Conservation (phyloP, 1,140 invertebrate species). For the Eueides isabella region DNA sequence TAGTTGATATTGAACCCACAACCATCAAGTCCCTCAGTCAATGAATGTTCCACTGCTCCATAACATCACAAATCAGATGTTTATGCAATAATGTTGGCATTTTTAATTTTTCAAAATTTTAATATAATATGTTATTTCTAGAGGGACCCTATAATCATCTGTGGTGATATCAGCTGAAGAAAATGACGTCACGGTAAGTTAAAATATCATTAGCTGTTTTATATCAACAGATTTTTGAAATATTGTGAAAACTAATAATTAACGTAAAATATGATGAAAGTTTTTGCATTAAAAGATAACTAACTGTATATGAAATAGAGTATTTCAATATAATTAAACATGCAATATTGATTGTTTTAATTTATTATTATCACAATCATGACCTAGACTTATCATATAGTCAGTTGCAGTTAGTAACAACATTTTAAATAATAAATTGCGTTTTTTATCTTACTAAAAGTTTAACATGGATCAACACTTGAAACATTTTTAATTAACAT, state of each 20-base stretch:
- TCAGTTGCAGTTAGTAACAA: not conserved
- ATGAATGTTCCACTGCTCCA: too few species aligned
- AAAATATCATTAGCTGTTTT: not conserved
- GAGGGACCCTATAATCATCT: conserved; percentile 9
- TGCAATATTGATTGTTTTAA: not conserved
- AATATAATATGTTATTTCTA: not conserved
- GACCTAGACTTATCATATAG: not conserved
- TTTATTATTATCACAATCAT: conserved; percentile 1
- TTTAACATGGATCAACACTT: too few species aligned
- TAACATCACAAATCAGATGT: too few species aligned
- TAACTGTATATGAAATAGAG: not conserved
- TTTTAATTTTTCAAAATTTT: too few species aligned
- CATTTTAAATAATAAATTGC: not conserved
- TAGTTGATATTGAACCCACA: too few species aligned
- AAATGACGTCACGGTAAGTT: conserved; percentile 67
- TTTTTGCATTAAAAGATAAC: not conserved
- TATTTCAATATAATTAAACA: not conserved
- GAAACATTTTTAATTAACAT: too few species aligned
- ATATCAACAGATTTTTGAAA: not conserved
- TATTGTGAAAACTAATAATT: not conserved
- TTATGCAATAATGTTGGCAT: too few species aligned
- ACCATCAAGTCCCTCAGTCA: too few species aligned
- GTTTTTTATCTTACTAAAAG: too few species aligned
- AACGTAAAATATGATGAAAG: not conserved
- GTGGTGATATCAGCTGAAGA: conserved; percentile 34